A percentile compares a stretch with the other conserved stretches of the same genome.
phyloP scores from a whole-genome alignment of 2,113 vertebrate species.

The Aptenodytes forsteri region DNA sequence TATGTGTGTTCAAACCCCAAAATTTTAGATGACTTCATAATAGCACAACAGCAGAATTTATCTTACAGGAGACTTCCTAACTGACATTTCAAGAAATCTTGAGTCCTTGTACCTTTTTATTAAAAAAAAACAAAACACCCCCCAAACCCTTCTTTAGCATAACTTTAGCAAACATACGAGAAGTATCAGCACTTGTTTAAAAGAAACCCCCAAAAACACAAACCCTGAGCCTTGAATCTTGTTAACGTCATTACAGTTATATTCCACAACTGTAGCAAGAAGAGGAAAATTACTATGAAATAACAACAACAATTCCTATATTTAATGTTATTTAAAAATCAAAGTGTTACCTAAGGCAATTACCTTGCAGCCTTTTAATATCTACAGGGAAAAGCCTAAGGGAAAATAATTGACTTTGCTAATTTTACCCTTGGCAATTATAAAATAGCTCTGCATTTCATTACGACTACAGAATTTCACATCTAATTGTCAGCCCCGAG shows the following conservation, averaged over 20 bases:
- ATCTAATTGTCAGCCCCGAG: slow-evolving; percentile 71
- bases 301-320: slow-evolving; percentile 75
- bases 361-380: slow-evolving; percentile 76
- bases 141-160: not conserved
- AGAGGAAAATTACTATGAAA: slow-evolving; percentile 69
- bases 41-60: not conserved
- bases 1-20: not conserved
- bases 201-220: not conserved
- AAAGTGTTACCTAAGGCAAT: slow-evolving; percentile 81
- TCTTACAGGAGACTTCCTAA: not conserved
- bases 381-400: slow-evolving; percentile 80
- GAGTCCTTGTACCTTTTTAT: not conserved
- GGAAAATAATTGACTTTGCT: slow-evolving; percentile 84
- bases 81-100: not conserved
- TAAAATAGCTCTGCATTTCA: slow-evolving; percentile 81
- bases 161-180: slow-evolving; percentile 17
- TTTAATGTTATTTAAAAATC: slow-evolving; percentile 81
- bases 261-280: slow-evolving; percentile 43
- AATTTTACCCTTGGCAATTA: slow-evolving; percentile 84
- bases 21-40: not conserved
- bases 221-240: slow-evolving; percentile 1
- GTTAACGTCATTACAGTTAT: slow-evolving; percentile 8
- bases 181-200: not conserved
- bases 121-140: not conserved
- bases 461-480: slow-evolving; percentile 69